Conservation (phyloP, 2,797 vertebrate species). For the Phylloscopus collybita region DNA sequence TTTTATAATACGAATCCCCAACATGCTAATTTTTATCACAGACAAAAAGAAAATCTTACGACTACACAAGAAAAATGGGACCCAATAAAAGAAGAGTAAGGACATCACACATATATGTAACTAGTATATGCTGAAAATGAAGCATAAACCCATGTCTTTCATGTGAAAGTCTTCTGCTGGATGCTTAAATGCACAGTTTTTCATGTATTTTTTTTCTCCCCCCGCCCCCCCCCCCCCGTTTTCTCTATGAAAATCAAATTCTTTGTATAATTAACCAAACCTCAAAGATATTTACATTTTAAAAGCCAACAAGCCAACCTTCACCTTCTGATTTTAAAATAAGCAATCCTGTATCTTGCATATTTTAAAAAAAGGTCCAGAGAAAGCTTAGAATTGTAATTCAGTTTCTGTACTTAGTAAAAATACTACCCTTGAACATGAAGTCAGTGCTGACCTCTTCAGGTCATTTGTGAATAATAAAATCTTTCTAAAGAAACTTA, state of each 20-base stretch:
- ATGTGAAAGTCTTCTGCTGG: neutral
- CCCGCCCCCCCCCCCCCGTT: neutral
- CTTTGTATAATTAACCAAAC: slow-evolving; percentile 3
- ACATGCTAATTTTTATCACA: slow-evolving; percentile 23
- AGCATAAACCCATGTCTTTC: neutral
- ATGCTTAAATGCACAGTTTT: slow-evolving; percentile 9
- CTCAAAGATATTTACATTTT: slow-evolving; percentile 21
- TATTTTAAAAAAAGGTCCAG: slow-evolving; percentile 54
- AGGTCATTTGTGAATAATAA: slow-evolving; percentile 69
- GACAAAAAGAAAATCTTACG: slow-evolving; percentile 7
- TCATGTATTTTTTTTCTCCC: neutral
- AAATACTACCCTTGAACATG: slow-evolving; percentile 66
- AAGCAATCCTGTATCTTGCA: neutral
- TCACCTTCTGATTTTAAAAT: slow-evolving; percentile 47
- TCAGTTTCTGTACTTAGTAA: slow-evolving; percentile 62
- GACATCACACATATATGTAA: neutral
- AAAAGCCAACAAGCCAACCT: slow-evolving; percentile 24
- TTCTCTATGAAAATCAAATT: slow-evolving; percentile 47
- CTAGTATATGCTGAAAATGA: neutral
- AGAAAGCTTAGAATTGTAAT: slow-evolving; percentile 60
- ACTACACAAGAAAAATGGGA: neutral
- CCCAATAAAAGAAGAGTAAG: neutral
- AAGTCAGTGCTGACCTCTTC: slow-evolving; percentile 72
- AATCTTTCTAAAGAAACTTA: slow-evolving; percentile 50
- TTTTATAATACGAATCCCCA: neutral